A percentile compares a stretch with the other conserved stretches of the same genome.
phyloP scores from a whole-genome alignment of 2,888 invertebrate genomes.

The Ormia ochracea region DNA sequence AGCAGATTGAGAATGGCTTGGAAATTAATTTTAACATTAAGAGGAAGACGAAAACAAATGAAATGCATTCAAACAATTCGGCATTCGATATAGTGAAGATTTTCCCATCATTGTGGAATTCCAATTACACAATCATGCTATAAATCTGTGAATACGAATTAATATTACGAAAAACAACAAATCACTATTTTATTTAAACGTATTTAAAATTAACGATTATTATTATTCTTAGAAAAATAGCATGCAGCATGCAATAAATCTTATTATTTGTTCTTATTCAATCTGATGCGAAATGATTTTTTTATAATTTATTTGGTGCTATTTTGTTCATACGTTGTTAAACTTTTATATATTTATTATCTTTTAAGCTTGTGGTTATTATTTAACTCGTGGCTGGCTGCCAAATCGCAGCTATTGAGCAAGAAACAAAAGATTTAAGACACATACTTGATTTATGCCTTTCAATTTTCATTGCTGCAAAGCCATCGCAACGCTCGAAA shows the following conservation, averaged over 20 bases:
- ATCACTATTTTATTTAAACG: neutral
- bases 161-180: neutral
- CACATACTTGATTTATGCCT: slow-evolving; percentile 21
- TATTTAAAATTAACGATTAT: too few species aligned
- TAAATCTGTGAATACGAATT: too few species aligned
- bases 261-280: neutral
- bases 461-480: neutral
- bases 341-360: neutral
- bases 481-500: neutral
- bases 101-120: too few species aligned
- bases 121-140: too few species aligned
- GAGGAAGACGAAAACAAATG: too few species aligned
- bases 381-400: neutral
- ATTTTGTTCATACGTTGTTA: neutral
- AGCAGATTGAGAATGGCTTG: too few species aligned
- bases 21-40: too few species aligned
- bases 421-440: slow-evolving; percentile 39
- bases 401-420: neutral
- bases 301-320: neutral
- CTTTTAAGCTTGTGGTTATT: neutral
- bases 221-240: neutral
- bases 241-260: neutral
- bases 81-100: too few species aligned
- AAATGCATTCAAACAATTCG: too few species aligned
- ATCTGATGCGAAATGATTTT: neutral